Base-by-base conservation (phyloP, 2,888 invertebrate species). In the Eupelmus urozonus region DNA sequence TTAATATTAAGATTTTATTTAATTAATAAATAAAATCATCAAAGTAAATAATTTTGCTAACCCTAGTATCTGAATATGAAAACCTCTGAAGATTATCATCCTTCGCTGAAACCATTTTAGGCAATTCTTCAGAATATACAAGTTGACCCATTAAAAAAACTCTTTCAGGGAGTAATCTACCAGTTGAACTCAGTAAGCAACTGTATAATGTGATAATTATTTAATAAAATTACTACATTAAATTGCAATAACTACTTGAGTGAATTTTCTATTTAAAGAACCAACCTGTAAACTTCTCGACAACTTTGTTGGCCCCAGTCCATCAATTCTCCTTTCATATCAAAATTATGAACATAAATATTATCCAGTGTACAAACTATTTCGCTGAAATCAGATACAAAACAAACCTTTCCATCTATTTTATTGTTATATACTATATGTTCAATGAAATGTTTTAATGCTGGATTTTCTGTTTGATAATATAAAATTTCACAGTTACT, bases 121-220 rank as follows among this genome's bases (percentile, higher is more conserved):
- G 91, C 51, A 94, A 86, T 91, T 93, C 93, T 34, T 91, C 86
- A 4, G 93, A 93, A 82, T 91, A 89, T n/a, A 93, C 90, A n/a
- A 94, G 85, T 82, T 93, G 92, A 1, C 92, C 92, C 79, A 92
- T 88, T 13, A 94, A 82, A 66, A 87, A 90, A 5, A 94, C 84
- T 80, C 88, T 90, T 62, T 90, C 85, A 0, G 94, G 94, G 83
- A 93, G 85, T 66, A 91, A 90, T 9, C 92, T 85, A 0, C 92
- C 92, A 71, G 90, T 90, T 53, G 86, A 86, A 42, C 89, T 83
- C 0, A 93, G 87, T 78, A 91, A 88, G 51, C 85, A 83, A 7
- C 87, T 84, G 81, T 85, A 90, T 72, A 90, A 85, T 78, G 87
- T 83, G 51, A 66, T 40, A 13, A 23, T 23, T 53, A 45, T 53